Percentiles rank a stretch among this genome's conserved stretches.
Evolutionary conservation across 2,888 invertebrate genomes (phyloP).

Genomic region (Nipponacmea schrenckii): DNA sequence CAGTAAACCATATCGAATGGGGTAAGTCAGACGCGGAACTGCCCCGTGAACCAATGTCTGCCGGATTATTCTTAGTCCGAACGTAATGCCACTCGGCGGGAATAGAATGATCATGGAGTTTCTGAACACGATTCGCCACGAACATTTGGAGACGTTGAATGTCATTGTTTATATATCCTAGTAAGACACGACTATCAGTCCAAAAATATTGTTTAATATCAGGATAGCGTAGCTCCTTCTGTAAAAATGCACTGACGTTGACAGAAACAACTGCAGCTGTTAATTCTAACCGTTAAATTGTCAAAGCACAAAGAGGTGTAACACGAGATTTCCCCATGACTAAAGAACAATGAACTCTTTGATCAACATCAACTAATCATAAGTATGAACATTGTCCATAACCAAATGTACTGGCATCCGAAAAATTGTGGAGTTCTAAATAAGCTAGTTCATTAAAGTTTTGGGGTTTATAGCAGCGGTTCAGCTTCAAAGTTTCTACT

Average conservation of each 20-base stretch:
- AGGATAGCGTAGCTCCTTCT: slow-evolving; percentile 25
- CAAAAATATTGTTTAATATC: slow-evolving; percentile 30
- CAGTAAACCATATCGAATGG: no score
- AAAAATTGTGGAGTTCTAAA: no score
- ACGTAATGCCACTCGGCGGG: slow-evolving; percentile 37
- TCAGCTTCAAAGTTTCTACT: no score
- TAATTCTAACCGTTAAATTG: slow-evolving; percentile 35
- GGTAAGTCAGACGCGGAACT: no score
- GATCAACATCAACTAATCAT: no score
- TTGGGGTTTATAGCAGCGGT: no score
- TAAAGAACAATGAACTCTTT: no score
- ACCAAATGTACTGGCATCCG: no score
- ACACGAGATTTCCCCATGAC: no score
- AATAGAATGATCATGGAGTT: slow-evolving; percentile 30
- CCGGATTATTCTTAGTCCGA: slow-evolving; percentile 34
- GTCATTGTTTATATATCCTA: slow-evolving; percentile 42
- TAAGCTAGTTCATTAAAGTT: no score
- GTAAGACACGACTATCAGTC: slow-evolving; percentile 37
- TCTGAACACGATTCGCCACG: slow-evolving; percentile 43
- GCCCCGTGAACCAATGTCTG: slow-evolving; percentile 33
- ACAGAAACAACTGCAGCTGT: slow-evolving; percentile 34
- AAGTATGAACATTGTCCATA: no score
- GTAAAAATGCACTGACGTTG: slow-evolving; percentile 26
- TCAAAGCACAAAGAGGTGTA: no score
- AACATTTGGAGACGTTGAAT: slow-evolving; percentile 37